Evolutionary conservation across 2,113 vertebrate species (phyloP).

Genomic region (Cynopterus brachyotis): DNA sequence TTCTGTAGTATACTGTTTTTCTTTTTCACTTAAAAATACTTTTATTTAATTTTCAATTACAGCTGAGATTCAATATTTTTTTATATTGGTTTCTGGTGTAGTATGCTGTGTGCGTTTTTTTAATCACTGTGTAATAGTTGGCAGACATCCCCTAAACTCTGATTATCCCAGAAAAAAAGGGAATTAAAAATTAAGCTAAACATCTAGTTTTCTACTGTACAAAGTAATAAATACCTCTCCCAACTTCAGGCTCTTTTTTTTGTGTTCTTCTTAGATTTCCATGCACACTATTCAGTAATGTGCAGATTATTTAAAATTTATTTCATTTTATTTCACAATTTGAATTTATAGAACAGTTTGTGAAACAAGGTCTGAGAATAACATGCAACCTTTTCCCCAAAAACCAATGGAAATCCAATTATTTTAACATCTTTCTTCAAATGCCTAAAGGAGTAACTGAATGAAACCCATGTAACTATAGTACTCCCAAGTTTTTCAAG

Average conservation of each 20-base stretch:
- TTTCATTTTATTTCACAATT: constrained; percentile 22
- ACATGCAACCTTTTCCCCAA: constrained; percentile 31
- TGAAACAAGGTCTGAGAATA: neutral
- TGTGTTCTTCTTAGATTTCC: neutral
- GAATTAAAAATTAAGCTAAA: constrained; percentile 27
- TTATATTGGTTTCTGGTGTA: neutral
- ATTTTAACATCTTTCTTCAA: constrained; percentile 35
- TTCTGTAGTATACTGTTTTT: neutral
- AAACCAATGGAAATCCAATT: constrained; percentile 46
- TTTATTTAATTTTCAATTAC: too few relatives aligned
- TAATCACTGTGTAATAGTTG: neutral
- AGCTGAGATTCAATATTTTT: too few relatives aligned
- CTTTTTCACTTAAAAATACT: neutral
- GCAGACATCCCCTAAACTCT: neutral
- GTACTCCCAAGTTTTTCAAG: constrained; percentile 32
- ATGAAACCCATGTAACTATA: constrained; percentile 7
- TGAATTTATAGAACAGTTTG: constrained; percentile 49
- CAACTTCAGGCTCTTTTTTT: neutral
- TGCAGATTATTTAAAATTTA: neutral
- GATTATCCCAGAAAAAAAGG: neutral
- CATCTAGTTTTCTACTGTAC: neutral
- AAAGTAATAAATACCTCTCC: neutral
- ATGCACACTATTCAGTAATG: neutral
- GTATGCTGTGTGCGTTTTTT: neutral
- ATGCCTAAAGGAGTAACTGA: constrained; percentile 20